These are phyloP conservation scores for Brachystomella parvula DNA, from an alignment of 1,140 invertebrate genomes.

Conservation along the genomic window DNA sequence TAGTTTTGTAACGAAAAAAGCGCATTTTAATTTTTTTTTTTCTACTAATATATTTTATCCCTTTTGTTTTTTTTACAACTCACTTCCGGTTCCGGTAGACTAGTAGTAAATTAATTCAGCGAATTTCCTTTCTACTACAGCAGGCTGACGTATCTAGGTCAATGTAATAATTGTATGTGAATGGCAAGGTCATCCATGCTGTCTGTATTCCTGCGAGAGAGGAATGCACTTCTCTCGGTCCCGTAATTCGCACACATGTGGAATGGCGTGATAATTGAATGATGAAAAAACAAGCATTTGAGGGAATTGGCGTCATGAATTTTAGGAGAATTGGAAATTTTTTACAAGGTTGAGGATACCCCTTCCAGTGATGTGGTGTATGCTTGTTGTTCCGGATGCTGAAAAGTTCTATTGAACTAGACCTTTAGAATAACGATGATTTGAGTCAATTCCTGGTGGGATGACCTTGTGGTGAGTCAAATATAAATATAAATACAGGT, in stretches of 20 bases:
- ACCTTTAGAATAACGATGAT: slow-evolving; percentile 7
- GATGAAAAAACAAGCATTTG: too few relatives aligned
- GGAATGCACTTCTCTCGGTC: too few relatives aligned
- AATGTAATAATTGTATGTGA: neutral
- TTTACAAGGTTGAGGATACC: too few relatives aligned
- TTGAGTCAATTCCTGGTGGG: slow-evolving; percentile 1
- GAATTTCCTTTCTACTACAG: neutral
- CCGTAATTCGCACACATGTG: too few relatives aligned
- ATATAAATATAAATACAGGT: too few relatives aligned
- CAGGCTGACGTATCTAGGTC: neutral
- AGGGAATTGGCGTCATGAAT: too few relatives aligned
- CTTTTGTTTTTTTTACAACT: neutral
- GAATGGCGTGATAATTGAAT: too few relatives aligned
- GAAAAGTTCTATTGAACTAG: slow-evolving; percentile 11
- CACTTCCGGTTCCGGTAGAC: neutral
- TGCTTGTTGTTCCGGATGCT: neutral
- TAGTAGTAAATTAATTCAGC: neutral
- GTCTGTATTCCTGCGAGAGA: too few relatives aligned
- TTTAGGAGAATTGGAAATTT: too few relatives aligned
- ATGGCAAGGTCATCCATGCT: slow-evolving; percentile 12
- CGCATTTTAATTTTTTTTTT: neutral
- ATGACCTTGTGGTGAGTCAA: neutral
- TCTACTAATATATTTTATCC: neutral
- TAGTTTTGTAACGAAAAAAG: too few relatives aligned
- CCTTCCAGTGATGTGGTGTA: too few relatives aligned